Percentiles rank a stretch among this genome's conserved stretches.
These are phyloP conservation scores for Drosophila kokeensis DNA, from an alignment of 2,888 invertebrate genomes.

Conservation along the genomic window DNA sequence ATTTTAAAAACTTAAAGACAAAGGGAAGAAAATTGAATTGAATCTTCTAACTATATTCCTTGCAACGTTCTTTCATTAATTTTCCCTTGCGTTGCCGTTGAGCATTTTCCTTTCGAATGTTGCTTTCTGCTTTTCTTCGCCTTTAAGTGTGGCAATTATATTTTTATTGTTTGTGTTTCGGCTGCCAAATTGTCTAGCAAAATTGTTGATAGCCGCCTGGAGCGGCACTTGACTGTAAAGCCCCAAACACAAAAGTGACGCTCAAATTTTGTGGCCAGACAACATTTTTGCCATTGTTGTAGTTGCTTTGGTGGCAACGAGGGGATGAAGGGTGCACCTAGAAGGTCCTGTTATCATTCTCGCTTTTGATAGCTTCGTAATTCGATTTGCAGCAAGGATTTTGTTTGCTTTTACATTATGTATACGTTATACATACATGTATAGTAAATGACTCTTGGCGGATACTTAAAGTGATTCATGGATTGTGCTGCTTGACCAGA, in stretches of 20 bases:
- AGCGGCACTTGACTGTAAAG: conserved; percentile 51
- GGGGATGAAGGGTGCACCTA: neutral
- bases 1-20: neutral
- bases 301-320: neutral
- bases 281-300: neutral
- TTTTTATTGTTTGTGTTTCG: conserved; percentile 64
- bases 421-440: neutral
- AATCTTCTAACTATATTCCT: neutral
- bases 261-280: neutral
- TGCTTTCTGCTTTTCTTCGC: conserved; percentile 23
- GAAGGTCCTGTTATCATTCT: conserved; percentile 9
- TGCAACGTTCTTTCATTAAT: neutral
- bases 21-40: neutral
- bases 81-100: neutral
- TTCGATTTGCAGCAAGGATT: conserved; percentile 49
- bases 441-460: neutral
- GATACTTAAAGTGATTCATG: neutral
- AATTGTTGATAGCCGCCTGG: conserved; percentile 62
- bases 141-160: conserved; percentile 66
- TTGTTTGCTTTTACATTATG: neutral
- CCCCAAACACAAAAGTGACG: conserved; percentile 22
- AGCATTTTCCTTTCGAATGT: conserved; percentile 15
- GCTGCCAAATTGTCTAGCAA: conserved; percentile 72
- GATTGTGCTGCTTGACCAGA: neutral
- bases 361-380: conserved; percentile 28